phyloP scores from a whole-genome alignment of 2,797 vertebrate genomes.

The Lithobates sylvaticus region DNA sequence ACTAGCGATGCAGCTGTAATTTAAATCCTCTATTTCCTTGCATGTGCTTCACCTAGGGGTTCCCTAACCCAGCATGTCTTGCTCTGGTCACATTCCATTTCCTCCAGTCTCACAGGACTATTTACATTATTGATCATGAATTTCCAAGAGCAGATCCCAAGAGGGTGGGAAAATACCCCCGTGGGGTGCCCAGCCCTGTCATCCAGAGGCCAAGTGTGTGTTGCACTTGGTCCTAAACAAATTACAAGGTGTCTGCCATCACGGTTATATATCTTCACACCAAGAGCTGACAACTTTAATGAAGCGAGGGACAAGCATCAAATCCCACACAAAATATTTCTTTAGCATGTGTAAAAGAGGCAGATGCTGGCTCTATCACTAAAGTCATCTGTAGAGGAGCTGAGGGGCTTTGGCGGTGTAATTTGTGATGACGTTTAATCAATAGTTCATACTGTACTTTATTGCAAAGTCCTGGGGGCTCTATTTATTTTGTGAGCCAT shows the following conservation, averaged over 20 bases:
- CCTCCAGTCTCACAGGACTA: conserved; percentile 12
- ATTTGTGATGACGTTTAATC: conserved; percentile 55
- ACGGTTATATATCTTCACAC: conserved; percentile 58
- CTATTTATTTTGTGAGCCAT: conserved; percentile 1
- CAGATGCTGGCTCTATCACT: conserved; percentile 48
- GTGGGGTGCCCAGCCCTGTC: not conserved
- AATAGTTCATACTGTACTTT: conserved; percentile 56
- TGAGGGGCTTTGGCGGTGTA: conserved; percentile 43
- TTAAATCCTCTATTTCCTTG: conserved; percentile 1
- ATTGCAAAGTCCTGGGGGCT: conserved; percentile 31
- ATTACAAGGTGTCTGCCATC: conserved; percentile 55
- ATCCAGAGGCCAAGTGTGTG: conserved; percentile 23
- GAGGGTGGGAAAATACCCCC: not conserved
- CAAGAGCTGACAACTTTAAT: conserved; percentile 57
- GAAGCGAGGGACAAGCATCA: conserved; percentile 58
- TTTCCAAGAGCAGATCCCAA: conserved; percentile 18
- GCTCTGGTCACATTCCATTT: conserved; percentile 51
- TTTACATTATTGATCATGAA: conserved; percentile 46
- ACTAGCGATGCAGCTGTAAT: not conserved
- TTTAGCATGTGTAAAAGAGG: conserved; percentile 61
- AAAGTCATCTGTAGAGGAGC: conserved; percentile 52
- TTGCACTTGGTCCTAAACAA: conserved; percentile 56
- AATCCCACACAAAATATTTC: conserved; percentile 62
- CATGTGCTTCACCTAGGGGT: not conserved
- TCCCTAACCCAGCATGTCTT: conserved; percentile 45